Evolutionary conservation across 2,113 vertebrate genomes (phyloP).

Genomic region (Petrocephalus zakoni): DNA sequence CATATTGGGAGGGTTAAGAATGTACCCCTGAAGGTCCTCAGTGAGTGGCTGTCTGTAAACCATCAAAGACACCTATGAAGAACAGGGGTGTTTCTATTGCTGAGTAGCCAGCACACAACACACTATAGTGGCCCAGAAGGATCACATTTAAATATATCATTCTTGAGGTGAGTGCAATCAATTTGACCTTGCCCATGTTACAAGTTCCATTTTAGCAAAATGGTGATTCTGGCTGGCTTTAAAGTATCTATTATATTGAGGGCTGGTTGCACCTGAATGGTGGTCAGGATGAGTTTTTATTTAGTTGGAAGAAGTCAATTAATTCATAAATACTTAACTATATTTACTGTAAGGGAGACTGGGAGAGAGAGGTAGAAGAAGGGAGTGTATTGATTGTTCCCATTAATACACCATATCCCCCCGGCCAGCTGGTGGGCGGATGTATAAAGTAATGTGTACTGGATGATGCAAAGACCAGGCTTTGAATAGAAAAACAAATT

Average conservation of each 20-base stretch:
- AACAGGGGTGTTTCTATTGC: neutral
- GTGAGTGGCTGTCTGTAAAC: neutral
- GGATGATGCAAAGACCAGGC: neutral
- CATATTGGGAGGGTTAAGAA: neutral
- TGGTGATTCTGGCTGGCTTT: slow-evolving; percentile 14
- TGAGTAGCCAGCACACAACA: slow-evolving; percentile 26
- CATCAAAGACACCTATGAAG: neutral
- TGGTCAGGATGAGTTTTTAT: slow-evolving; percentile 48
- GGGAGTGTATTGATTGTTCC: slow-evolving; percentile 66
- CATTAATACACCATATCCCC: slow-evolving; percentile 51
- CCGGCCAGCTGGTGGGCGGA: slow-evolving; percentile 1
- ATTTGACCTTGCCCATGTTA: slow-evolving; percentile 28
- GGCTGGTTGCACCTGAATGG: slow-evolving; percentile 51
- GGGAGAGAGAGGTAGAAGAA: slow-evolving; percentile 53
- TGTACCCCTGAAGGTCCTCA: neutral
- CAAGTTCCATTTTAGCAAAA: slow-evolving; percentile 20
- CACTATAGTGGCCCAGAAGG: neutral
- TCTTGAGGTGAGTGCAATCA: slow-evolving; percentile 28
- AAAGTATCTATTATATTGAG: slow-evolving; percentile 52
- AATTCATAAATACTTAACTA: slow-evolving; percentile 76
- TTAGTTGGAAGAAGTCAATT: slow-evolving; percentile 64
- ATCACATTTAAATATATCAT: slow-evolving; percentile 19
- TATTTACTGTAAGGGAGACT: slow-evolving; percentile 64
- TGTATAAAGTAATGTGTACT: neutral
- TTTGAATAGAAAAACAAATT: neutral